phyloP scores from a whole-genome alignment of 2,888 invertebrate genomes.

The Celastrina argiolus region DNA sequence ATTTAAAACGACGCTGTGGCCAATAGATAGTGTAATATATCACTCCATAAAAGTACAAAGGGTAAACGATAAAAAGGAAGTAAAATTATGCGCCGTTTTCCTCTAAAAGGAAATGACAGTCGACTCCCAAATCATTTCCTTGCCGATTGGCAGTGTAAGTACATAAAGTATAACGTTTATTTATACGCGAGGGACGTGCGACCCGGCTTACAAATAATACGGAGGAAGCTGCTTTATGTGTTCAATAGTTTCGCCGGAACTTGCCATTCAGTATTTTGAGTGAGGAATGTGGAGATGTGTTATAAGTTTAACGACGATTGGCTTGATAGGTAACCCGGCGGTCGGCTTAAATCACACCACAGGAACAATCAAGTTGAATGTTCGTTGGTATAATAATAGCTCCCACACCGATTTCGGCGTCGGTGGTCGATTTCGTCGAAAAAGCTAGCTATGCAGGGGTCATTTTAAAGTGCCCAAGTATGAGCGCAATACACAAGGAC shows the following conservation, averaged over 20 bases:
- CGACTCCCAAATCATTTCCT: constrained; percentile 12
- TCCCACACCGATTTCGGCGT: too few species aligned
- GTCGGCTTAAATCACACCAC: too few species aligned
- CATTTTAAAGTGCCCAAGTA: too few species aligned
- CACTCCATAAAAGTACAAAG: constrained; percentile 4
- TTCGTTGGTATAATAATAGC: too few species aligned
- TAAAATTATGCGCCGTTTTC: constrained; percentile 3
- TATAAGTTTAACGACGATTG: neutral
- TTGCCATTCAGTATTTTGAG: neutral
- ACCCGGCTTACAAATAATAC: constrained; percentile 16
- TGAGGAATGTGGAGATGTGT: neutral
- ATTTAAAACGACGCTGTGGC: neutral
- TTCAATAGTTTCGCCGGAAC: neutral
- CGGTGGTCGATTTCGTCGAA: too few species aligned
- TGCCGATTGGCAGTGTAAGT: constrained; percentile 5
- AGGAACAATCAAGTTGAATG: too few species aligned
- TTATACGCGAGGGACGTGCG: constrained; percentile 16
- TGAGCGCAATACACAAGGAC: too few species aligned
- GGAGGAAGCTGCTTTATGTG: neutral
- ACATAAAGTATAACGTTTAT: constrained; percentile 5
- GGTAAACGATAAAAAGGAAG: constrained; percentile 3
- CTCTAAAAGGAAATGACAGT: constrained; percentile 10
- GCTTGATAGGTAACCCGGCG: too few species aligned
- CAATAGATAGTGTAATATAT: constrained; percentile 3
- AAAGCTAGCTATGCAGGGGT: too few species aligned